Evolutionary conservation across 2,113 vertebrate genomes (phyloP), one percentile per base, ranked within the genome.

Genomic region (Nycticryphes semicollaris): DNA sequence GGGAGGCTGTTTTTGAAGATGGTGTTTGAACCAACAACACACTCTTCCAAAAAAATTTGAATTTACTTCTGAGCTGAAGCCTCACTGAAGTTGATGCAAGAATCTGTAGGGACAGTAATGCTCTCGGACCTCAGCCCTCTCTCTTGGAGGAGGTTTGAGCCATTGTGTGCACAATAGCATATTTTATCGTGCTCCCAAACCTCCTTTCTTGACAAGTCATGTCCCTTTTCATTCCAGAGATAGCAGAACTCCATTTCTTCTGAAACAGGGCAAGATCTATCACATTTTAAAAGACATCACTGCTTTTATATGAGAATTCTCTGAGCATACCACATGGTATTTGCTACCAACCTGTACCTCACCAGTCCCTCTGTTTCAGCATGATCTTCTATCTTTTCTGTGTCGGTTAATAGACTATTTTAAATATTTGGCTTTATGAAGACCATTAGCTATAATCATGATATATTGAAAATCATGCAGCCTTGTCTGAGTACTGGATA

Each of bases 121-220:
- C 18, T 57, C n/a, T 56, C 47, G 47, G 35, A 56, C 6, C 51
- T 67, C 56, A 39, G 4, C 28, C 11, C 24, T 45, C 21, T 15
- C 23, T 53, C 45, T 56, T n/a, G 21, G 3, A 39, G 21, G 27
- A 8, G 6, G 1, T 4, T 59, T 57, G 39, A 43, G 48, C 16
- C 48, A 14, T 21, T 68, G 19, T 9, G 23, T 0, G 0, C 0
- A 24, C 2, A 0, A 24, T 4, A 30, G 5, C 17, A 64, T 18
- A 9, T 85, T 67, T 69, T 67, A 12, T 33, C 31, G 8, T 5
- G 37, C 14, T 75, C 41, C 47, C n/a, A 72, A 57, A 59, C 9
- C 12, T 59, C 14, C 31, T 67, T 50, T 59, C 16, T 35, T 43
- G 25, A 12, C 21, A 66, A 47, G 9, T 24, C 33, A 17, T 3